These are phyloP conservation scores for Gymnarchus niloticus DNA, from an alignment of 2,113 vertebrate genomes.

Conservation along the genomic window DNA sequence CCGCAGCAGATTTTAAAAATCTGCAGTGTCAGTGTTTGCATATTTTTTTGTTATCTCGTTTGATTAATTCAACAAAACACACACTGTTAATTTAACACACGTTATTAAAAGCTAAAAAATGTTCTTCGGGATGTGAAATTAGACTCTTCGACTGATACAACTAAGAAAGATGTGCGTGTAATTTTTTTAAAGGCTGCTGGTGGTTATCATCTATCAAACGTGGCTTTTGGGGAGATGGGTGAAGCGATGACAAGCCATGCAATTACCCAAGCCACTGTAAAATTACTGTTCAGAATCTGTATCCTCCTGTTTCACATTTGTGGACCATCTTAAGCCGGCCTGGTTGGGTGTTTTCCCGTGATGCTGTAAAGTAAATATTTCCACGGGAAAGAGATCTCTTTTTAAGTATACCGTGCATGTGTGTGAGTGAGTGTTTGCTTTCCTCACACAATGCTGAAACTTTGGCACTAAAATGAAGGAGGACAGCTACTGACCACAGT, in stretches of 20 bases:
- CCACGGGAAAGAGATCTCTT: constrained; percentile 15
- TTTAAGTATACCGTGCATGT: not conserved
- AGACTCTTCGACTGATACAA: not conserved
- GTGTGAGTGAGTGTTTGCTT: not conserved
- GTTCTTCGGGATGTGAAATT: not conserved
- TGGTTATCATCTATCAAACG: constrained; percentile 13
- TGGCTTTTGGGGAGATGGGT: not conserved
- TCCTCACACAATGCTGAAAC: not conserved
- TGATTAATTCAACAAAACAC: not conserved
- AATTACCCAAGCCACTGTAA: constrained; percentile 23
- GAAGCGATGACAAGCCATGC: constrained; percentile 22
- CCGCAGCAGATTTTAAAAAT: not conserved
- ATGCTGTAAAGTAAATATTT: constrained; percentile 27
- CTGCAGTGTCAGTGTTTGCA: not conserved
- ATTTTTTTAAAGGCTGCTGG: not conserved
- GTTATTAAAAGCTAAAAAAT: not conserved
- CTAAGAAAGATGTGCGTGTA: not conserved
- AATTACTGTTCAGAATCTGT: constrained; percentile 9
- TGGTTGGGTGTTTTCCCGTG: constrained; percentile 14
- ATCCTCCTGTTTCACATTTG: constrained; percentile 10
- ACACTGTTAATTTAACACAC: not conserved
- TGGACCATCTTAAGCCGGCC: not conserved
- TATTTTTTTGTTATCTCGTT: not conserved
- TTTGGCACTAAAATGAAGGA: not conserved
- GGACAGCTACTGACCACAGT: not conserved